Evolutionary conservation across 2,888 invertebrate genomes (phyloP).

Genomic region (Altica lythri): DNA sequence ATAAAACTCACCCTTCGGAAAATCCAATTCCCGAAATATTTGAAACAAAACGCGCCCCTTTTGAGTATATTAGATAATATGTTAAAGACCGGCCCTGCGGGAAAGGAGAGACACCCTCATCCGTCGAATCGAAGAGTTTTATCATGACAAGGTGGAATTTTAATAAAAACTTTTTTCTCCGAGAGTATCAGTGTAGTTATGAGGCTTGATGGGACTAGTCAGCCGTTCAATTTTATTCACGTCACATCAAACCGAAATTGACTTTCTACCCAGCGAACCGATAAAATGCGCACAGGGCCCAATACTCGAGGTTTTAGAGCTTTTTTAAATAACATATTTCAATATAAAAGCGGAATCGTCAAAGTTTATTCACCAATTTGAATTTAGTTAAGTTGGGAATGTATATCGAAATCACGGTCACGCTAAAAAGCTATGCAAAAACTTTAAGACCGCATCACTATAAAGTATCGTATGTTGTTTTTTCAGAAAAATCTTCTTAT

Average conservation of each 20-base stretch:
- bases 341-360: conserved; percentile 28
- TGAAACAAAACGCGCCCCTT: too few species aligned
- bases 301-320: conserved; percentile 25
- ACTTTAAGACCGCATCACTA: too few species aligned
- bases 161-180: conserved; percentile 30
- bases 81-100: too few species aligned
- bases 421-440: too few species aligned
- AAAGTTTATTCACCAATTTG: conserved; percentile 18
- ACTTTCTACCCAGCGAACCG: conserved; percentile 56
- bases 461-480: too few species aligned
- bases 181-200: conserved; percentile 46
- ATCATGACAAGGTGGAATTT: conserved; percentile 28
- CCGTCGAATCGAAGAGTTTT: conserved; percentile 3
- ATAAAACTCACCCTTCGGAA: too few species aligned
- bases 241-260: conserved; percentile 57
- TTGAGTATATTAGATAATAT: too few species aligned
- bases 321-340: conserved; percentile 34
- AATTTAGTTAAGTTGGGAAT: conserved; percentile 2
- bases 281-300: conserved; percentile 49
- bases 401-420: too few species aligned
- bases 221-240: conserved; percentile 56
- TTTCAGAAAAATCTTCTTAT: too few species aligned
- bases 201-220: conserved; percentile 51
- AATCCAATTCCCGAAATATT: too few species aligned
- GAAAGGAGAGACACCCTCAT: conserved; percentile 2